phyloP scores from a whole-genome alignment of 1,140 invertebrate genomes.

The Saccostrea glomerata region DNA sequence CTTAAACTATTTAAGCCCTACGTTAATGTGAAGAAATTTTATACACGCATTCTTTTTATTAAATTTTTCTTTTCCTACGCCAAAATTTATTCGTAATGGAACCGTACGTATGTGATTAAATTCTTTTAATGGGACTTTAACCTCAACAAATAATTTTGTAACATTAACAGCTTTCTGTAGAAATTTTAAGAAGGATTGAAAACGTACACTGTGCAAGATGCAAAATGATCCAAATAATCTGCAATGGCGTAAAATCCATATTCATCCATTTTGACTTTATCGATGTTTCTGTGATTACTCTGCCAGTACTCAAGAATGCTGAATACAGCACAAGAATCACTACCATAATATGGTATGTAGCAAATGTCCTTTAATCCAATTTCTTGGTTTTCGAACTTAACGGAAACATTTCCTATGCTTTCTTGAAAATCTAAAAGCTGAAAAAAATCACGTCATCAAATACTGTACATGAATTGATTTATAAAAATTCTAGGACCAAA shows the following conservation, averaged over 20 bases:
- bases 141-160: too few species aligned
- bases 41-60: too few species aligned
- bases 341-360: conserved; percentile 83
- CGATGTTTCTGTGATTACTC: conserved; percentile 75
- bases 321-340: conserved; percentile 90
- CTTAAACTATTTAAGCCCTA: too few species aligned
- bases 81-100: too few species aligned
- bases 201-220: conserved; percentile 80
- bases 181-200: neutral
- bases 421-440: conserved; percentile 89
- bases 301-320: conserved; percentile 95
- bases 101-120: too few species aligned
- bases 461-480: too few species aligned
- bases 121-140: too few species aligned
- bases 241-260: conserved; percentile 69
- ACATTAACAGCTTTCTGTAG: too few species aligned
- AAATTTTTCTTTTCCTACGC: too few species aligned
- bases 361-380: conserved; percentile 91
- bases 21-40: too few species aligned
- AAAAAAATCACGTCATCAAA: too few species aligned
- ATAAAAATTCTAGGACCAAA: too few species aligned
- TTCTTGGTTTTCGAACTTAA: conserved; percentile 77
- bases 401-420: conserved; percentile 80
- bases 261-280: conserved; percentile 61
- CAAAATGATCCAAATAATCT: conserved; percentile 90